These are phyloP conservation scores for Arbacia lixula DNA, from an alignment of 53 echinoderm and acorn worm genomes.

Conservation along the genomic window DNA sequence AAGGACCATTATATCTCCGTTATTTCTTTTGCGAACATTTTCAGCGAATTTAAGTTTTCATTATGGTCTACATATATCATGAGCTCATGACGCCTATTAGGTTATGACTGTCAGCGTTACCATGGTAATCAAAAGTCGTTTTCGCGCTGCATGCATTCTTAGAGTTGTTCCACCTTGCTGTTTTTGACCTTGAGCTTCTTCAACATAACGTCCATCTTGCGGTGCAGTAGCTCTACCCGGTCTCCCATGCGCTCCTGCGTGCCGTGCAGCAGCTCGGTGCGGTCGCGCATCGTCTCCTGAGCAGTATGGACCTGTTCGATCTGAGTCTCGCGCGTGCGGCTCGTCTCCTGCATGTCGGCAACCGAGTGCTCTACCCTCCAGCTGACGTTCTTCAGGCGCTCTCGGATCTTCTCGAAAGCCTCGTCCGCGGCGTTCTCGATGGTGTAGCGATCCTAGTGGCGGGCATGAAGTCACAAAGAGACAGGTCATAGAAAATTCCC, in stretches of 20 bases:
- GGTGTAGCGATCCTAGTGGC: not conserved
- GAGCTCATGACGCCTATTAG: not conserved
- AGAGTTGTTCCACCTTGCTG: not conserved
- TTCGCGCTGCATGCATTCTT: not conserved
- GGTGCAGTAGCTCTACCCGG: slow-evolving; percentile 3
- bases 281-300: slow-evolving; percentile 1
- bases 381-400: slow-evolving; percentile 1
- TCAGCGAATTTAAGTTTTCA: too few species aligned
- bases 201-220: slow-evolving; percentile 21
- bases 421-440: not conserved
- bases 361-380: slow-evolving; percentile 11
- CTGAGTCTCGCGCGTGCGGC: not conserved
- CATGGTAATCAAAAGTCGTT: not conserved
- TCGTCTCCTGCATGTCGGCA: not conserved
- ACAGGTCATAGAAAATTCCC: too few species aligned
- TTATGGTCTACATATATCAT: too few species aligned
- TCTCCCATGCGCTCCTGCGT: slow-evolving; percentile 22
- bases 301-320: not conserved
- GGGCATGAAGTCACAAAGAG: too few species aligned
- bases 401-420: slow-evolving; percentile 7
- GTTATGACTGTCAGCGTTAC: not conserved
- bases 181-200: slow-evolving; percentile 11
- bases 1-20: too few species aligned
- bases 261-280: not conserved
- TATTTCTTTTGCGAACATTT: too few species aligned